These are phyloP conservation scores for Drosophila lowei DNA, from an alignment of 1,140 invertebrate species.

Conservation along the genomic window DNA sequence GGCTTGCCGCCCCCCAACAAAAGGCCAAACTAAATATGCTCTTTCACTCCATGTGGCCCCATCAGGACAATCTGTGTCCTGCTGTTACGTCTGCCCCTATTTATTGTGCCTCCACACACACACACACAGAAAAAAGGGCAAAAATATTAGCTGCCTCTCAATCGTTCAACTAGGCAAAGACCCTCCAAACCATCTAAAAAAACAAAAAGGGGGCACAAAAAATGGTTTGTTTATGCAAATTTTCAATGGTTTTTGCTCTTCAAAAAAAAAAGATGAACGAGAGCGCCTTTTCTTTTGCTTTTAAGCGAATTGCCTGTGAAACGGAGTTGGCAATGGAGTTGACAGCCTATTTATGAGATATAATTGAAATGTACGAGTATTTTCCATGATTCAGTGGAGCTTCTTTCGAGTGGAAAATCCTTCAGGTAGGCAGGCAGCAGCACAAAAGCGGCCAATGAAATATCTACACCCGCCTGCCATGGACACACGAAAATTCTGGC, in stretches of 20 bases:
- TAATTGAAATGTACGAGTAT: too few relatives aligned
- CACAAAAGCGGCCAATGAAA: constrained; percentile 49
- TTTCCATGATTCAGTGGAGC: too few relatives aligned
- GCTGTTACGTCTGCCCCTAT: constrained; percentile 21
- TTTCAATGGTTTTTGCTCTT: constrained; percentile 42
- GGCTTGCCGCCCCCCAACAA: constrained; percentile 18
- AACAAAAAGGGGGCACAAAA: constrained; percentile 31
- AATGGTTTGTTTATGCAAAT: constrained; percentile 64
- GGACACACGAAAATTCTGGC: constrained; percentile 15
- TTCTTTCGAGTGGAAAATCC: constrained; percentile 5
- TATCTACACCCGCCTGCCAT: constrained; percentile 37
- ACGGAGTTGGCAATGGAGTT: constrained; percentile 25
- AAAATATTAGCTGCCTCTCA: constrained; percentile 55
- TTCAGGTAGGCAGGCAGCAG: neutral
- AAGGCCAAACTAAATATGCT: constrained; percentile 45
- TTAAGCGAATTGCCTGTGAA: constrained; percentile 39
- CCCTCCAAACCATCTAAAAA: neutral
- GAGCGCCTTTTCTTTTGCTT: neutral
- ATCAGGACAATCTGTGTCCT: constrained; percentile 44
- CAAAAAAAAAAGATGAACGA: constrained; percentile 24
- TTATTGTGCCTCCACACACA: constrained; percentile 34
- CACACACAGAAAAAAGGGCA: constrained; percentile 29
- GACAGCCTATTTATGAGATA: constrained; percentile 25
- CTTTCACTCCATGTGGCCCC: constrained; percentile 38
- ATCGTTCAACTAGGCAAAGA: constrained; percentile 33